These are phyloP conservation scores for Leuciscus waleckii DNA, from an alignment of 2,797 vertebrate species.

Conservation along the genomic window DNA sequence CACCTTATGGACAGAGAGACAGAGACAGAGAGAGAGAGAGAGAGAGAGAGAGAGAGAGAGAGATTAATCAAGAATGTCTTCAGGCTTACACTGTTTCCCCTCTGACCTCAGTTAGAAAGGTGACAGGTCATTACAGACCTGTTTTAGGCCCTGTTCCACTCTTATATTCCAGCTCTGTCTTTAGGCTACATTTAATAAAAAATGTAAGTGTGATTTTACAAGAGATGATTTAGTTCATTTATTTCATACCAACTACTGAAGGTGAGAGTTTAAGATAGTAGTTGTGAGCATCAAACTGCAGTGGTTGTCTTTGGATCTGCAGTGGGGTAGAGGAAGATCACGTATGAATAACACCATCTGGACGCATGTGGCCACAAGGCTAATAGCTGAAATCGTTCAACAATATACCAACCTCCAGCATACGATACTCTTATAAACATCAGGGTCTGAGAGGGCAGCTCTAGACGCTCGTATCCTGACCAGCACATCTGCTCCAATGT, in stretches of 20 bases:
- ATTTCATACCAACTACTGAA: neutral
- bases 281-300: neutral
- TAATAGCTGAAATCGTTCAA: conserved; percentile 6
- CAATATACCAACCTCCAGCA: conserved; percentile 11
- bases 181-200: neutral
- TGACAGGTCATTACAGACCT: neutral
- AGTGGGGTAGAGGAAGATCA: neutral
- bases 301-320: neutral
- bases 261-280: neutral
- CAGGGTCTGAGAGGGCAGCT: neutral
- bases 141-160: no score
- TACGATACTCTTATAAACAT: conserved; percentile 6
- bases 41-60: neutral
- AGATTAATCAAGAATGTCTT: neutral
- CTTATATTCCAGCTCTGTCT: neutral
- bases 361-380: neutral
- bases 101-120: neutral
- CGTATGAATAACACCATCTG: conserved; percentile 15
- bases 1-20: conserved; percentile 77
- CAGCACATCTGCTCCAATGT: neutral
- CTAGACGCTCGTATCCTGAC: neutral
- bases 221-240: neutral
- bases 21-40: conserved; percentile 43
- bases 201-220: neutral
- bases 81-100: neutral